Percentiles rank a stretch among this genome's conserved stretches.
Evolutionary conservation across 2,888 invertebrate species (phyloP).

Genomic region (Ochlodes sylvanus): DNA sequence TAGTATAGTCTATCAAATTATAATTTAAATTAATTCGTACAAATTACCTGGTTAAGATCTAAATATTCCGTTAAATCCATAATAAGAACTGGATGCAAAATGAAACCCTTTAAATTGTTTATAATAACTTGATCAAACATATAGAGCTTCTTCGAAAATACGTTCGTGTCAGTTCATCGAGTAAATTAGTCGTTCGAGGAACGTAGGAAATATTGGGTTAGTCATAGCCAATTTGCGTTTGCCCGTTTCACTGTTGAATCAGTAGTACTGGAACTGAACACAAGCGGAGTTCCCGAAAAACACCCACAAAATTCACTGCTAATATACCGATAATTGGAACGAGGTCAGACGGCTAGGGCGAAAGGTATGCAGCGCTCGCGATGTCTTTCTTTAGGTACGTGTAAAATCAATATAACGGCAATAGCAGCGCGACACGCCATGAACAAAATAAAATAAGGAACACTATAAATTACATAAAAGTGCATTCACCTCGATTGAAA

Average conservation of each 20-base stretch:
- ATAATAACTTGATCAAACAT: neutral
- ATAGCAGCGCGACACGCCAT: conserved; percentile 47
- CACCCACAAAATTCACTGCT: conserved; percentile 49
- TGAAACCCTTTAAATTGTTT: neutral
- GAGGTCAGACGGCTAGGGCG: conserved; percentile 63
- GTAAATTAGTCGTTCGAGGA: conserved; percentile 19
- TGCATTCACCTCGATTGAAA: conserved; percentile 67
- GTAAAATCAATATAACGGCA: conserved; percentile 75
- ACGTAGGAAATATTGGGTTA: conserved; percentile 14
- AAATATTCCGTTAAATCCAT: neutral
- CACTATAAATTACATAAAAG: conserved; percentile 38
- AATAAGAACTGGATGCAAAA: neutral
- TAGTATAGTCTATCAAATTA: no score
- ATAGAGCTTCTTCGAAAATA: conserved; percentile 4
- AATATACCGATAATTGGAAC: conserved; percentile 68
- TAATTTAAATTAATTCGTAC: no score
- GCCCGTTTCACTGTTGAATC: conserved; percentile 26
- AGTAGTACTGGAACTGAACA: conserved; percentile 36
- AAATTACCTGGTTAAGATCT: no score
- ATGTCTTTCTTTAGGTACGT: conserved; percentile 66
- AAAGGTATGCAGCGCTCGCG: conserved; percentile 63
- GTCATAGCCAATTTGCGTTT: conserved; percentile 40
- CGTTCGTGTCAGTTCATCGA: conserved; percentile 24
- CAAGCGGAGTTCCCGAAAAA: conserved; percentile 47
- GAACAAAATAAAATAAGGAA: conserved; percentile 46